Percentiles rank a stretch among this genome's conserved stretches.
These are phyloP conservation scores for Drosophila falleni DNA, from an alignment of 2,888 invertebrate genomes.

Conservation along the genomic window DNA sequence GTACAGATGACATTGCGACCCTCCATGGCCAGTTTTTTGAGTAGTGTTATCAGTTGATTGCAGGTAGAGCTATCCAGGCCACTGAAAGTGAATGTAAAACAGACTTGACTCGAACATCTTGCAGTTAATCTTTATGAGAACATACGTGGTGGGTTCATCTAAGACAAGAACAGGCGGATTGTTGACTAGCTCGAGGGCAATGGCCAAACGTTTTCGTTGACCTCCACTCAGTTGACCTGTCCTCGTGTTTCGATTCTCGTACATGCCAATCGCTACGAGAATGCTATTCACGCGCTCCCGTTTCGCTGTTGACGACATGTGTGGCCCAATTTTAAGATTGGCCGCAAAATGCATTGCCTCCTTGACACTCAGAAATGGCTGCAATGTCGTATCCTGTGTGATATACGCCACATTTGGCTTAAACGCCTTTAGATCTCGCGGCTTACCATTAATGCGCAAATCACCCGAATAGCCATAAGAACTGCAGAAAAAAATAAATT, in stretches of 20 bases:
- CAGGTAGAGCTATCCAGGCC: conserved; percentile 93
- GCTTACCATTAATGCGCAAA: conserved; percentile 90
- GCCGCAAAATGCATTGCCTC: conserved; percentile 95
- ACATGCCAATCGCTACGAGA: conserved; percentile 91
- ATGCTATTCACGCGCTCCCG: conserved; percentile 90
- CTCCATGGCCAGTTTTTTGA: conserved; percentile 92
- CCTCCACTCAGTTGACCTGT: conserved; percentile 93
- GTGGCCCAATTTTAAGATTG: conserved; percentile 92
- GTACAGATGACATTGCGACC: conserved; percentile 95
- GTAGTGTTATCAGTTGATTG: conserved; percentile 92
- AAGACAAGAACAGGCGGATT: conserved; percentile 97
- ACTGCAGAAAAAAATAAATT: conserved; percentile 46
- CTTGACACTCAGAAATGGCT: conserved; percentile 92
- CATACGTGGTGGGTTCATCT: conserved; percentile 96
- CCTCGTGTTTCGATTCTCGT: conserved; percentile 88
- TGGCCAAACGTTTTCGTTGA: conserved; percentile 94
- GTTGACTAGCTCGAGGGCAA: conserved; percentile 95
- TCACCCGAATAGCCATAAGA: conserved; percentile 87
- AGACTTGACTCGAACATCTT: background rate
- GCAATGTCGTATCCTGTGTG: conserved; percentile 93
- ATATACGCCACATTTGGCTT: conserved; percentile 94
- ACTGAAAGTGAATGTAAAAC: conserved; percentile 86
- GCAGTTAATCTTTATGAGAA: background rate
- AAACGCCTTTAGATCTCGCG: conserved; percentile 89
- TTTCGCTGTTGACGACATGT: conserved; percentile 88